Percentiles rank a stretch among this genome's conserved stretches.
phyloP scores from a whole-genome alignment of 92 coral and sea anemone genomes.

The Zoanthus gigantus region DNA sequence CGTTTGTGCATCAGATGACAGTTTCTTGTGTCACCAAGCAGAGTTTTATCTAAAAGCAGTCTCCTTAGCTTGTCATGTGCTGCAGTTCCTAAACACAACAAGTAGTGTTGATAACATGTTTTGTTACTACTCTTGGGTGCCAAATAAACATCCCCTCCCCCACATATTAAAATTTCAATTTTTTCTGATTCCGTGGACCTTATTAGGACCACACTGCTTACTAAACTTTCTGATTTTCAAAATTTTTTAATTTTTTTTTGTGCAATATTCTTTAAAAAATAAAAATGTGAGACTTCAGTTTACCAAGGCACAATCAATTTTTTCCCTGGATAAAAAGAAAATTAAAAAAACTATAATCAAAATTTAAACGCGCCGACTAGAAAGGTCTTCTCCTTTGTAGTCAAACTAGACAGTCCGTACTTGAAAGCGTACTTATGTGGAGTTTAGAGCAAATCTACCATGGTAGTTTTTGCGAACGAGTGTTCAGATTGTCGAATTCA shows the following conservation, averaged over 20 bases:
- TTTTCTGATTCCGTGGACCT: background rate
- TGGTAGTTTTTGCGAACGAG: no score
- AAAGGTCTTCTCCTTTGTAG: no score
- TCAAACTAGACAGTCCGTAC: no score
- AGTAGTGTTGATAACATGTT: constrained; percentile 5
- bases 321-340: no score
- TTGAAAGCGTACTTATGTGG: no score
- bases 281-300: background rate
- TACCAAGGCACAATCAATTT: background rate
- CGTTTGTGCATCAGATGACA: constrained; percentile 76
- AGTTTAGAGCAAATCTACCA: no score
- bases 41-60: constrained; percentile 47
- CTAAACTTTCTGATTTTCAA: background rate
- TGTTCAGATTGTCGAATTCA: no score
- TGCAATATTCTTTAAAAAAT: background rate
- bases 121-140: constrained; percentile 7
- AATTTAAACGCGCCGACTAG: no score
- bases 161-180: constrained; percentile 6
- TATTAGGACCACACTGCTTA: background rate
- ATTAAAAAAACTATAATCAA: no score
- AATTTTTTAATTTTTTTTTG: background rate
- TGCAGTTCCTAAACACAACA: constrained; percentile 49
- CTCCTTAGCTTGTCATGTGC: constrained; percentile 58
- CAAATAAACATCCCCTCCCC: background rate
- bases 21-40: constrained; percentile 63